Base-by-base conservation (phyloP, 2,113 vertebrate genomes). In the Orthonyx spaldingii region DNA sequence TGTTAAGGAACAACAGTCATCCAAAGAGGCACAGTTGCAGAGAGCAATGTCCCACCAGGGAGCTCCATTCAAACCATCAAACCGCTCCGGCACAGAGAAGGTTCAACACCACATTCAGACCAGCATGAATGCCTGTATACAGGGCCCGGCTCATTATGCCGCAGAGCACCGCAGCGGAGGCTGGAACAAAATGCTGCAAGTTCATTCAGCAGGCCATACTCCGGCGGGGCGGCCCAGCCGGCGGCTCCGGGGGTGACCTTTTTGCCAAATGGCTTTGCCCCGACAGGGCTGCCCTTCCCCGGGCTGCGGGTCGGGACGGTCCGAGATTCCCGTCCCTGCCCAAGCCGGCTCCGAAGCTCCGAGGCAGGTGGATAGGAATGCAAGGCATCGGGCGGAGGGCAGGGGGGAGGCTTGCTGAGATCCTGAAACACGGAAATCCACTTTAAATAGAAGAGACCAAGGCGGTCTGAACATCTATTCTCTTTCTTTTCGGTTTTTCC, bases 1-100 rank as follows among this genome's bases (percentile, higher is more conserved):
- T 98, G 98, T 98, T 97, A 97, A 97, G 96, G 97, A 98, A 98
- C 98, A 97, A 98, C 98, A 97, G 98, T 97, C 97, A 94, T 98
- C 98, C 97, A 97, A 97, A 98, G 98, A 97, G 95, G 97, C 97
- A 92, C 98, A 98, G 98, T 98, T 96, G 97, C 97, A 28, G 95
- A 92, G 97, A 97, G 97, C 98, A 98, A 98, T 98, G 98, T 98
- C 98, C 98, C 98, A 98, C 98, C 98, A 97, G 98, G 97, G 98
- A 97, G 97, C 97, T 96, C 97, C 97, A 98, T 98, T 98, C 98
- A 98, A 89, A 94, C 96, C 90, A 94, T 97, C 96, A 97, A 98
- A 97, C 98, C 96, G 97, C 98, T 98, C 95, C 96, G 95, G 97
- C 97, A 97, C 98, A 98, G 98, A 97, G 98, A 98, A 97, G 98